Conservation (phyloP, 2,797 vertebrate species). For the Gallinago solitaria region DNA sequence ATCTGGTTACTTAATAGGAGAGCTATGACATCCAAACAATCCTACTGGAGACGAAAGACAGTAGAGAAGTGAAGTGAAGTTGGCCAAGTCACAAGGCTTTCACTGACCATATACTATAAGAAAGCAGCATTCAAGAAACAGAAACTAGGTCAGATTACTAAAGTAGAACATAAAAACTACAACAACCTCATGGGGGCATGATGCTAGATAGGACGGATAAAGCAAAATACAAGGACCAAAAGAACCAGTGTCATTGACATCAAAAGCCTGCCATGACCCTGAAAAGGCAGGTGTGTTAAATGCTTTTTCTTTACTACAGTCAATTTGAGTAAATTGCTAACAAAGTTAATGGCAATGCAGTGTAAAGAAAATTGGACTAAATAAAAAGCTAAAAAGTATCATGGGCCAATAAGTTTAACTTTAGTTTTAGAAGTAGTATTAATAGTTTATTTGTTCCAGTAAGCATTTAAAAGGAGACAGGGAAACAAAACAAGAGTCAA, state of each 20-base stretch:
- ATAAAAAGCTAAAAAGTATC: background rate
- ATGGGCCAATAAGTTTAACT: background rate
- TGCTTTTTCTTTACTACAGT: background rate
- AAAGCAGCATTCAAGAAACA: background rate
- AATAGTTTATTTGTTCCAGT: conserved; percentile 21
- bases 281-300: background rate
- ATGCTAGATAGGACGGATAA: background rate
- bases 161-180: background rate
- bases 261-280: background rate
- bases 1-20: background rate
- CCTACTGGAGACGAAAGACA: background rate
- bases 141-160: background rate
- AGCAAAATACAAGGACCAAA: background rate
- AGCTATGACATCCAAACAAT: background rate
- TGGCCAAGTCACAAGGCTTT: background rate
- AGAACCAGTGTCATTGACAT: background rate
- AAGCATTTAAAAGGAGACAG: conserved; percentile 11
- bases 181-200: background rate
- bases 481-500: conserved; percentile 1
- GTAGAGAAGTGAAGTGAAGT: background rate
- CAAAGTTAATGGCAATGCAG: background rate
- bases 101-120: background rate
- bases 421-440: conserved; percentile 18
- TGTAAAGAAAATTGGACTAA: background rate
- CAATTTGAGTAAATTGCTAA: background rate